Conservation (phyloP, 2,888 invertebrate genomes). For the Alloplasta piceator region DNA sequence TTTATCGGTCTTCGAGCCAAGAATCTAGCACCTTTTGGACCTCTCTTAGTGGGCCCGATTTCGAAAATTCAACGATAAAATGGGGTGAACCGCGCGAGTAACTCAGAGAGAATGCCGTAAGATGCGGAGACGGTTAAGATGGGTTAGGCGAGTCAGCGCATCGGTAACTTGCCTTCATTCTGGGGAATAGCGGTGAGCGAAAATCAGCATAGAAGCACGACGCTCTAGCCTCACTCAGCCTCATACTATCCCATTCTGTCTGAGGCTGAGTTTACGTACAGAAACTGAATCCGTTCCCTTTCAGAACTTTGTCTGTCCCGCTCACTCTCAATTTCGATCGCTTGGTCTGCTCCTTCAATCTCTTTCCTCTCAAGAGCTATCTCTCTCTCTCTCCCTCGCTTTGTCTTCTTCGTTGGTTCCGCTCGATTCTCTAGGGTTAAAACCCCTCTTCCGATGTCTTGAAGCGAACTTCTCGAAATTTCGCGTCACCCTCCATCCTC, state of each 20-base stretch:
- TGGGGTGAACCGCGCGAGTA: constrained; percentile 34
- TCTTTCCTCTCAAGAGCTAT: constrained; percentile 6
- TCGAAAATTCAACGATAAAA: constrained; percentile 31
- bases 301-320: constrained; percentile 31
- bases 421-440: constrained; percentile 40
- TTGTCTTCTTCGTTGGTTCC: constrained; percentile 47
- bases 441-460: constrained; percentile 56
- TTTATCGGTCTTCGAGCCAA: not conserved
- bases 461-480: constrained; percentile 65
- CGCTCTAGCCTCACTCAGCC: constrained; percentile 44
- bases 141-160: constrained; percentile 50
- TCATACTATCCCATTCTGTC: constrained; percentile 57
- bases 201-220: constrained; percentile 65
- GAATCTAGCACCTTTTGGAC: constrained; percentile 29
- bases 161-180: constrained; percentile 49
- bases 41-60: not conserved
- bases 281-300: constrained; percentile 57
- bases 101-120: constrained; percentile 52
- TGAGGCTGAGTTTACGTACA: constrained; percentile 53
- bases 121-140: constrained; percentile 29
- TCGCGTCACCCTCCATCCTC: constrained; percentile 47
- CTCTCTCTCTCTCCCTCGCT: constrained; percentile 1
- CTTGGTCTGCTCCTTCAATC: constrained; percentile 9
- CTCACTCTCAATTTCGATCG: constrained; percentile 45
- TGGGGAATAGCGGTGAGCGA: constrained; percentile 51